phyloP scores from a whole-genome alignment of 2,888 invertebrate genomes.

The Drosophila siamana region DNA sequence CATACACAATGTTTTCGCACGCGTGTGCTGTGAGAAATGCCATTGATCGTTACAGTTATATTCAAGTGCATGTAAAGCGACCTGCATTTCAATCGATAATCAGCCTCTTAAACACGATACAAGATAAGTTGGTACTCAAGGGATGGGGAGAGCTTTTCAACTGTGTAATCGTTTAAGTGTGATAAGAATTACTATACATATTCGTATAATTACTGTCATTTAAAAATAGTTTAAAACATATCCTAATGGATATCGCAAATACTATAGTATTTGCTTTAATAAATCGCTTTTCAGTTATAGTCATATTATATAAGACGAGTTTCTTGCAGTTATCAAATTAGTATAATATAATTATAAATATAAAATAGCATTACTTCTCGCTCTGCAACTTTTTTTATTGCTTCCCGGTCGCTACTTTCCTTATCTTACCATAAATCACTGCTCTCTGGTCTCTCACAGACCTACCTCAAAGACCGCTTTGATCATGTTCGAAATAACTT shows the following conservation, averaged over 20 bases:
- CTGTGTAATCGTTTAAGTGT: not conserved
- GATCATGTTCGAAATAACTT: constrained; percentile 15
- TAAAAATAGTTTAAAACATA: too few species aligned
- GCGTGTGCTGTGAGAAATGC: constrained; percentile 36
- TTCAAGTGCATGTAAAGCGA: constrained; percentile 11
- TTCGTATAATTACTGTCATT: too few species aligned
- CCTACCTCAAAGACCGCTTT: constrained; percentile 32
- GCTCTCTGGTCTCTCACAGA: constrained; percentile 1
- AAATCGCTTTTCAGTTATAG: too few species aligned
- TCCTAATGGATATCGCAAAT: too few species aligned
- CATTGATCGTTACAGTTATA: constrained; percentile 18
- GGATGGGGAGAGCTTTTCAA: not conserved
- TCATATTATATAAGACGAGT: too few species aligned
- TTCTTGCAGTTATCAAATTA: too few species aligned
- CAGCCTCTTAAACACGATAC: constrained; percentile 14
- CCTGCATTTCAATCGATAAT: constrained; percentile 38
- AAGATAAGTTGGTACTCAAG: not conserved
- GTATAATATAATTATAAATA: too few species aligned
- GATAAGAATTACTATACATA: too few species aligned
- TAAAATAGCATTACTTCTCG: too few species aligned
- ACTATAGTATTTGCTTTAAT: too few species aligned
- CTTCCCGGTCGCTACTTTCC: constrained; percentile 9
- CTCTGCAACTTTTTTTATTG: too few species aligned
- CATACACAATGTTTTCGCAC: constrained; percentile 32
- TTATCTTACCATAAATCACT: constrained; percentile 17